Evolutionary conservation across 2,113 vertebrate species (phyloP).

Genomic region (Turnix velox): DNA sequence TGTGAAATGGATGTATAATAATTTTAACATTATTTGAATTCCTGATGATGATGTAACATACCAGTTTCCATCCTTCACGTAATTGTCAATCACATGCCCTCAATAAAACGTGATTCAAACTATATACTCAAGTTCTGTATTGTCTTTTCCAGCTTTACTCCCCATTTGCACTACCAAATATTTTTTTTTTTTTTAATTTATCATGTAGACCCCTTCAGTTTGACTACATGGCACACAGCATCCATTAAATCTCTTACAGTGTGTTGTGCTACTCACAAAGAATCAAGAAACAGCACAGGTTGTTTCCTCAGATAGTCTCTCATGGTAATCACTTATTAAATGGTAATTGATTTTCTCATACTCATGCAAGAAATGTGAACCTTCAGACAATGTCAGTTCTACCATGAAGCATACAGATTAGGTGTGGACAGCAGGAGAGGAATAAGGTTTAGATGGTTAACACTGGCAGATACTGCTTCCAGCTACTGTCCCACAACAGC

Average conservation of each 20-base stretch:
- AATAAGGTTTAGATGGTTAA: not conserved
- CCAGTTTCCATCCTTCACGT: not conserved
- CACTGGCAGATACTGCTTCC: not conserved
- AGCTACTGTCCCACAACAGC: not conserved
- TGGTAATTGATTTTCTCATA: not conserved
- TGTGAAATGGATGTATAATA: not conserved
- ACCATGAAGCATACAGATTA: not conserved
- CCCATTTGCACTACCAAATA: not conserved
- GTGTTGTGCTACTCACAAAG: not conserved
- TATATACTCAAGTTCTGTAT: not conserved
- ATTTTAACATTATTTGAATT: not conserved
- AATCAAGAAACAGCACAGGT: not conserved
- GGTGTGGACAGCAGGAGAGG: not conserved
- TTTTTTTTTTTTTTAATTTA: not conserved
- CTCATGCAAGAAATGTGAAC: not conserved
- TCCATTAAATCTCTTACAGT: not conserved
- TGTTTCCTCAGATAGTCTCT: not conserved
- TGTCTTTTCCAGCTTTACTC: not conserved
- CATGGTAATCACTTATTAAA: not conserved
- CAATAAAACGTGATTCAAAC: not conserved
- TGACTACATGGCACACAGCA: not conserved
- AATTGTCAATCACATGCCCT: not conserved
- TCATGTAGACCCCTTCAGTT: not conserved
- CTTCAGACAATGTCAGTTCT: not conserved
- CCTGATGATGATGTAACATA: not conserved